phyloP scores from a whole-genome alignment of 2,888 invertebrate genomes.

The Agrochola lota region DNA sequence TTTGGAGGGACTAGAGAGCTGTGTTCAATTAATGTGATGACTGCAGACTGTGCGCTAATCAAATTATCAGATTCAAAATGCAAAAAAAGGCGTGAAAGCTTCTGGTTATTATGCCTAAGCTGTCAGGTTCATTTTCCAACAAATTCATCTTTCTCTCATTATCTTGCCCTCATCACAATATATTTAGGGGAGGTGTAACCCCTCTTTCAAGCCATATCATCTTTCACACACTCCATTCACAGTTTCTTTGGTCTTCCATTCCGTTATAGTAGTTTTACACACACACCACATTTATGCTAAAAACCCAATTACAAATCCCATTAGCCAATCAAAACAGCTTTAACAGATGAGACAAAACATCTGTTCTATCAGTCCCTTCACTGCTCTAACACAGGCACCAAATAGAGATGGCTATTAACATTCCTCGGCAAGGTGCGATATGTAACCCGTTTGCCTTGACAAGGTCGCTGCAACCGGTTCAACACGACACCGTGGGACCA shows the following conservation, averaged over 20 bases:
- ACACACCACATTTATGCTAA: background rate
- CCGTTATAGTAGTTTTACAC: background rate
- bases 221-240: background rate
- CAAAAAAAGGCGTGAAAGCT: too few species aligned
- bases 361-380: conserved; percentile 36
- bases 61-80: background rate
- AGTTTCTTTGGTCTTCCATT: background rate
- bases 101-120: background rate
- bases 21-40: background rate
- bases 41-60: background rate
- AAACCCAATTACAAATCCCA: conserved; percentile 18
- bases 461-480: conserved; percentile 76
- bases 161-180: background rate
- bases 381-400: conserved; percentile 31
- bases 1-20: background rate
- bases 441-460: conserved; percentile 78
- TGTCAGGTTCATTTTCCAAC: background rate
- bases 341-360: conserved; percentile 33
- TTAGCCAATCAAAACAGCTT: conserved; percentile 22
- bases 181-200: background rate
- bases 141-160: background rate
- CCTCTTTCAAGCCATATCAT: background rate
- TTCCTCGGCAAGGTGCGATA: conserved; percentile 62
- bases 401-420: conserved; percentile 58
- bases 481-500: conserved; percentile 63